Percentiles rank a stretch among this genome's conserved stretches.
These are phyloP conservation scores for Sinocyclocheilus anophthalmus DNA, from an alignment of 2,113 vertebrate genomes.

Conservation along the genomic window DNA sequence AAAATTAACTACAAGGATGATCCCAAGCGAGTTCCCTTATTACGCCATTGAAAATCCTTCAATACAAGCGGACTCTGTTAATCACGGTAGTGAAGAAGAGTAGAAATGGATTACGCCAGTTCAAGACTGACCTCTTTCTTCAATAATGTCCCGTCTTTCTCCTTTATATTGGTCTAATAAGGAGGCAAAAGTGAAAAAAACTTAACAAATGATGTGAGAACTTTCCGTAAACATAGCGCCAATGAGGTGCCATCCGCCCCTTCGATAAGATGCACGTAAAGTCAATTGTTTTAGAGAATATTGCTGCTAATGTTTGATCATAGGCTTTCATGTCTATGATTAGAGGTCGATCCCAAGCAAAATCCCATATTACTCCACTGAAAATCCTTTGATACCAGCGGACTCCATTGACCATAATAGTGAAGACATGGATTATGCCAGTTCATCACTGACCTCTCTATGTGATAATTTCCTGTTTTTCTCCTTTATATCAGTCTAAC, in stretches of 20 bases:
- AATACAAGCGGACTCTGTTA: slow-evolving; percentile 42
- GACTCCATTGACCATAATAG: no score
- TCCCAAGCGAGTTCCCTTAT: slow-evolving; percentile 65
- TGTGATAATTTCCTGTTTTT: no score
- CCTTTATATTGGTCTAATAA: background rate
- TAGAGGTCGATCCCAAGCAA: slow-evolving; percentile 48
- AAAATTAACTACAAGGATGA: slow-evolving; percentile 58
- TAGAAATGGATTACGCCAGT: background rate
- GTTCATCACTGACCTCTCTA: no score
- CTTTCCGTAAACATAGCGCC: background rate
- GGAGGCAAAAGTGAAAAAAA: no score
- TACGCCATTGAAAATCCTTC: slow-evolving; percentile 54
- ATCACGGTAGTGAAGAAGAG: slow-evolving; percentile 31
- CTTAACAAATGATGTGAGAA: no score
- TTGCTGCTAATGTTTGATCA: slow-evolving; percentile 17
- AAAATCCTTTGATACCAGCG: no score
- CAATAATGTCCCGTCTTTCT: background rate
- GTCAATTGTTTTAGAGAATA: slow-evolving; percentile 12
- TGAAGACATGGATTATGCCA: no score
- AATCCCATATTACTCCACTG: no score
- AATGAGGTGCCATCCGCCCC: background rate
- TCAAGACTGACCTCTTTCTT: background rate
- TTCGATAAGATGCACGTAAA: background rate
- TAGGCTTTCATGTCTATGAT: slow-evolving; percentile 46
- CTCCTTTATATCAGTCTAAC: no score